phyloP scores from a whole-genome alignment of 2,797 vertebrate species.

The Sardinella longiceps region DNA sequence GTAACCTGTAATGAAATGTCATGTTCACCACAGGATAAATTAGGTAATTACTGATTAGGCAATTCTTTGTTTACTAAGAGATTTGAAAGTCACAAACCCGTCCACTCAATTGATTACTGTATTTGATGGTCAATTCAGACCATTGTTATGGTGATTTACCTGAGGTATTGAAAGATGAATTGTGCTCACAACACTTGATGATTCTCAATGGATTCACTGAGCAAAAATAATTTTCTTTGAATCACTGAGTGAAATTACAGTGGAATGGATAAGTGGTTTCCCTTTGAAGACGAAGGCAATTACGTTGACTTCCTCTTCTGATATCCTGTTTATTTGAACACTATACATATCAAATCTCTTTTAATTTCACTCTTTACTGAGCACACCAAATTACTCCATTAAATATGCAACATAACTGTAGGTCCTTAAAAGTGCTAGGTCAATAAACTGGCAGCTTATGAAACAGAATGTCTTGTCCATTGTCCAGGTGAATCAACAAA shows the following conservation, averaged over 20 bases:
- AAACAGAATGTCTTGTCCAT: constrained; percentile 1
- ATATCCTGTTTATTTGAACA: constrained; percentile 27
- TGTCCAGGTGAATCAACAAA: background rate
- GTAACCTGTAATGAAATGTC: background rate
- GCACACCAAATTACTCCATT: constrained; percentile 21
- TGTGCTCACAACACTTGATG: background rate
- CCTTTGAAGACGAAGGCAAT: constrained; percentile 23
- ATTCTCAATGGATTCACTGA: background rate
- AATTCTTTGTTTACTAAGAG: background rate
- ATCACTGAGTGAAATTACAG: background rate
- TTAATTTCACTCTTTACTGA: constrained; percentile 27
- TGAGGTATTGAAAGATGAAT: background rate
- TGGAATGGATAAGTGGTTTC: background rate
- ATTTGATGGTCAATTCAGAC: background rate
- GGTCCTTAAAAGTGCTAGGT: background rate
- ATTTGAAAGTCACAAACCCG: background rate
- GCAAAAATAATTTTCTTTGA: constrained; percentile 18
- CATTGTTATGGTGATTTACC: background rate
- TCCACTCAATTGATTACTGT: background rate
- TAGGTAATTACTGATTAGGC: background rate
- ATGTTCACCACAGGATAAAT: background rate
- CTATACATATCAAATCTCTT: constrained; percentile 23
- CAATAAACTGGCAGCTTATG: background rate
- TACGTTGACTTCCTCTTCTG: background rate
- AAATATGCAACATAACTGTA: constrained; percentile 23